These are phyloP conservation scores for Sebastes vulpes DNA, from an alignment of 2,797 vertebrate species.

Conservation along the genomic window DNA sequence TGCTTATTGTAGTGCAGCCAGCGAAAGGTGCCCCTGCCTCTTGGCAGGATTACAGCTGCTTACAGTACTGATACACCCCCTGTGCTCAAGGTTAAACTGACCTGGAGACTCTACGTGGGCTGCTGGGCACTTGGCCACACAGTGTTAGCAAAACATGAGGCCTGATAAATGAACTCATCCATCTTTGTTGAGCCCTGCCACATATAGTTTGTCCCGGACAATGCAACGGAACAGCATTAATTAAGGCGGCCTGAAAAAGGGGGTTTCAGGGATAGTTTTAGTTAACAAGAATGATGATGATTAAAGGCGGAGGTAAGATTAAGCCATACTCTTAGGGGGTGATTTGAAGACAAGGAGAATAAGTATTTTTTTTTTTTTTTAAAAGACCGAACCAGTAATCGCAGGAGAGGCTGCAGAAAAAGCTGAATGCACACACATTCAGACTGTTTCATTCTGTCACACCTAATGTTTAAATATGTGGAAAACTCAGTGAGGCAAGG, in stretches of 20 bases:
- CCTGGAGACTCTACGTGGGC: constrained; percentile 74
- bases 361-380: background rate
- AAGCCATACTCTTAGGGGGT: background rate
- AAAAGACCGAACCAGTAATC: background rate
- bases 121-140: constrained; percentile 71
- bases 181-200: constrained; percentile 76
- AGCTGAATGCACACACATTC: background rate
- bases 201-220: constrained; percentile 63
- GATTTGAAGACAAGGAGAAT: background rate
- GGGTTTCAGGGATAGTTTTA: constrained; percentile 15
- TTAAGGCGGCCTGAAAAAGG: constrained; percentile 53
- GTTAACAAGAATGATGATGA: constrained; percentile 20
- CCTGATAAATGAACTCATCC: constrained; percentile 83
- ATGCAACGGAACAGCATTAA: constrained; percentile 50
- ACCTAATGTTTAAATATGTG: background rate
- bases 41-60: constrained; percentile 69
- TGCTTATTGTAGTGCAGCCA: constrained; percentile 41
- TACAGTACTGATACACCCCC: constrained; percentile 60
- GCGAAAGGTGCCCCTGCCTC: constrained; percentile 54
- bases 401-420: background rate
- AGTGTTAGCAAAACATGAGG: constrained; percentile 78
- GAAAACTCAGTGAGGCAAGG: background rate
- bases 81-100: constrained; percentile 85
- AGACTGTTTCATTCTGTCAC: background rate
- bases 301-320: constrained; percentile 29